Base-by-base conservation (phyloP, 2,113 vertebrate genomes). In the Gopherus evgoodei region DNA sequence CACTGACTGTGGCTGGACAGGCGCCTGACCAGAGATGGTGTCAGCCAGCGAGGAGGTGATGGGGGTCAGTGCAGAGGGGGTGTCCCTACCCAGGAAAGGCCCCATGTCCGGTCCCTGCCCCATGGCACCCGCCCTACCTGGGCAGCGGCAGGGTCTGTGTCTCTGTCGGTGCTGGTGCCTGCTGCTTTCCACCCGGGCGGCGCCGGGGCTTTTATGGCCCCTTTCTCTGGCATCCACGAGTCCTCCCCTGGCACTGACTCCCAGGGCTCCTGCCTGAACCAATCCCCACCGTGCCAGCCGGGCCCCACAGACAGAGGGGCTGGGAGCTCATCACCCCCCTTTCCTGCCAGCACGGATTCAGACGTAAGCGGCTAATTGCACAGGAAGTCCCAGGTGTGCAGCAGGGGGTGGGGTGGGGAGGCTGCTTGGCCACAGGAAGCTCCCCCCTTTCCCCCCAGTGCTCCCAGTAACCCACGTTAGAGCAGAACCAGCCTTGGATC, bases 121-220 rank as follows among this genome's bases (percentile, higher is more conserved):
- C 62, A 19, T 1, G 35, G 16, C 59, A n/a, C 8, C 62, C 7
- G 14, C 62, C 62, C 2, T 69, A 69, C 62, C 62, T 69, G 62
- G 62, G 7, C 62, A 69, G 62, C 16, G 8, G 31, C 35, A 35
- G 31, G 31, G 16, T n/a, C 62, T n/a, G 62, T 8, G 1, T n/a
- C 62, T 69, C 13, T 31, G 8, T n/a, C 16, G 2, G 62, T 5
- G 31, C 14, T 1, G 14, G 35, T 19, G 16, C 35, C 62, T 1
- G 1, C 9, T 57, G 16, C 35, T 69, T n/a, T n/a, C 13, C 35
- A n/a, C 35, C 16, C 3, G 2, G 59, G 62, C 2, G 4, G 16
- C 2, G 16, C 16, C 4, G 7, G 35, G 35, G 62, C 35, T 69
- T 69, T 69, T 69, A 69, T 69, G 62, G 62, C 35, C 31, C 35